phyloP scores from a whole-genome alignment of 1,140 invertebrate species.

The Musca domestica region DNA sequence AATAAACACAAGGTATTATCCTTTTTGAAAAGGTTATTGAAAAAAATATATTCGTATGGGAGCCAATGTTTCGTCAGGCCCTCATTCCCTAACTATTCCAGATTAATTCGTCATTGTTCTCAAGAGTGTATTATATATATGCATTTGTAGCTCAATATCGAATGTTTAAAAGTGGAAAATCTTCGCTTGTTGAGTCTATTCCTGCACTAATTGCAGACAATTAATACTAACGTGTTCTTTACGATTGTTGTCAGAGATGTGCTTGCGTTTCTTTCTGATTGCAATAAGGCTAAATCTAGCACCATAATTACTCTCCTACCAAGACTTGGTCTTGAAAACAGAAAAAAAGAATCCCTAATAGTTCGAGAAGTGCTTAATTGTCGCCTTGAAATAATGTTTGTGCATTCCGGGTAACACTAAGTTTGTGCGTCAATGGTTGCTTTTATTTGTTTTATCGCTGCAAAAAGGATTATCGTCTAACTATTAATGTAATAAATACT shows the following conservation, averaged over 20 bases:
- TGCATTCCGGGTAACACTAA: background rate
- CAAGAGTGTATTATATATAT: too few relatives aligned
- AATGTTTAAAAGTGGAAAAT: too few relatives aligned
- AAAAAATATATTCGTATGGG: too few relatives aligned
- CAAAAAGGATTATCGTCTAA: slow-evolving; percentile 21
- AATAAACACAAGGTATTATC: too few relatives aligned
- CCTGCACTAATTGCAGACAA: background rate
- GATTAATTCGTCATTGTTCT: too few relatives aligned
- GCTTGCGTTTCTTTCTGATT: background rate
- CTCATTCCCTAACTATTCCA: too few relatives aligned
- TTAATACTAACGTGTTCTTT: background rate
- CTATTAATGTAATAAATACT: slow-evolving; percentile 23
- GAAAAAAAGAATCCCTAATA: background rate
- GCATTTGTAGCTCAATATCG: too few relatives aligned
- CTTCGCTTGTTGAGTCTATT: too few relatives aligned
- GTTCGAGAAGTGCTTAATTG: slow-evolving; percentile 18
- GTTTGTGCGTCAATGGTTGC: background rate
- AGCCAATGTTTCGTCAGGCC: too few relatives aligned
- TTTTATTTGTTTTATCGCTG: slow-evolving; percentile 8
- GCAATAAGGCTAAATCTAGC: background rate
- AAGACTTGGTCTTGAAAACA: background rate
- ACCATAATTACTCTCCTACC: background rate
- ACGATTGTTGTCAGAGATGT: background rate
- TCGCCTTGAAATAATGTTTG: slow-evolving; percentile 11
- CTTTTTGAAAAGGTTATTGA: too few relatives aligned